phyloP scores from a whole-genome alignment of 2,113 vertebrate genomes.

The Oreochromis aureus region DNA sequence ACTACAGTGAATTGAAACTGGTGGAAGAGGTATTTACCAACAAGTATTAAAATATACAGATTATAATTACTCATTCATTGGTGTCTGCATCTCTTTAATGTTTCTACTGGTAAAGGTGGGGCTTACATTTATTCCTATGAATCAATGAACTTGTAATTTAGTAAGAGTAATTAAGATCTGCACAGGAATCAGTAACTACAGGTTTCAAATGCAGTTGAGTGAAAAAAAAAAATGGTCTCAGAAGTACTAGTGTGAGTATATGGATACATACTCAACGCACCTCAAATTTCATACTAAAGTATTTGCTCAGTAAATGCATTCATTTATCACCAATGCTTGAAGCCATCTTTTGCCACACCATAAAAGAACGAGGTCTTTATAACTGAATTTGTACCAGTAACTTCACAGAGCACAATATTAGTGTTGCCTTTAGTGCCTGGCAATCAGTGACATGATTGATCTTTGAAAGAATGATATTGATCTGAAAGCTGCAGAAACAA shows the following conservation, averaged over 20 bases:
- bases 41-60: background rate
- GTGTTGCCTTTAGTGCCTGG: background rate
- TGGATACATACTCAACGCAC: background rate
- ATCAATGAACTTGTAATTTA: background rate
- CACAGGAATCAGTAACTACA: background rate
- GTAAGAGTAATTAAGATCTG: background rate
- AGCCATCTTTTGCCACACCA: background rate
- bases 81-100: background rate
- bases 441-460: background rate
- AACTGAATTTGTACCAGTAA: background rate
- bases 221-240: background rate
- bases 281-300: background rate
- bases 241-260: background rate
- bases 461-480: background rate
- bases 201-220: background rate
- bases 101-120: fast-evolving
- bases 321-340: background rate
- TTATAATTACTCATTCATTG: background rate
- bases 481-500: background rate
- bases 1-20: background rate
- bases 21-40: background rate
- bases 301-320: background rate
- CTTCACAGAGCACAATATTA: background rate
- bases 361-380: background rate
- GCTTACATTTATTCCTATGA: background rate